These are phyloP conservation scores for Drosophila maculinotata DNA, from an alignment of 2,888 invertebrate genomes.

Conservation along the genomic window DNA sequence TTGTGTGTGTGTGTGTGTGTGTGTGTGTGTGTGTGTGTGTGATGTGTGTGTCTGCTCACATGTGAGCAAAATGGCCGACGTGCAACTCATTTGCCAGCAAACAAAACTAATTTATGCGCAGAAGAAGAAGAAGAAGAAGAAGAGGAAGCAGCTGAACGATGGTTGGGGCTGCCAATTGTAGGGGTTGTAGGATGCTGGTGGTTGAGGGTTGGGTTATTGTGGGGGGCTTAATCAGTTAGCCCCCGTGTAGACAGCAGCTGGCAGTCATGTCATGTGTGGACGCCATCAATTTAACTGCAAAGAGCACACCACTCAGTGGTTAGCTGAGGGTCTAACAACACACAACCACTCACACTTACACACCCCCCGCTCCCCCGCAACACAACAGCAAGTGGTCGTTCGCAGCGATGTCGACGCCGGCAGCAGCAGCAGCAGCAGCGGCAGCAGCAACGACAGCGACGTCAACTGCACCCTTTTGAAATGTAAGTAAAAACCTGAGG, in stretches of 20 bases:
- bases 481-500: slow-evolving; percentile 36
- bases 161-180: background rate
- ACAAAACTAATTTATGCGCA: slow-evolving; percentile 80
- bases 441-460: slow-evolving; percentile 38
- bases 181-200: background rate
- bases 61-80: slow-evolving; percentile 68
- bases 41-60: slow-evolving; percentile 32
- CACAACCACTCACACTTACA: background rate
- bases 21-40: slow-evolving; percentile 8
- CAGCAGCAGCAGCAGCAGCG: slow-evolving; percentile 17
- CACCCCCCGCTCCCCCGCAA: background rate
- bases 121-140: slow-evolving; percentile 1
- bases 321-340: slow-evolving; percentile 13
- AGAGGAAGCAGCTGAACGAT: background rate
- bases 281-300: slow-evolving; percentile 69
- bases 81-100: slow-evolving; percentile 66
- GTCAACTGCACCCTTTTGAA: slow-evolving; percentile 68
- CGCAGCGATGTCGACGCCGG: slow-evolving; percentile 12
- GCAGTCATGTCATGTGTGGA: slow-evolving; percentile 54
- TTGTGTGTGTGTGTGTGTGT: slow-evolving; percentile 4
- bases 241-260: slow-evolving; percentile 9
- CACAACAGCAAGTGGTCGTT: slow-evolving; percentile 45
- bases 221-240: slow-evolving; percentile 39
- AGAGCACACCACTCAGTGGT: slow-evolving; percentile 19
- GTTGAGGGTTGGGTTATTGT: background rate